Evolutionary conservation across 2,888 invertebrate genomes (phyloP).

Genomic region (Gibbula magus): DNA sequence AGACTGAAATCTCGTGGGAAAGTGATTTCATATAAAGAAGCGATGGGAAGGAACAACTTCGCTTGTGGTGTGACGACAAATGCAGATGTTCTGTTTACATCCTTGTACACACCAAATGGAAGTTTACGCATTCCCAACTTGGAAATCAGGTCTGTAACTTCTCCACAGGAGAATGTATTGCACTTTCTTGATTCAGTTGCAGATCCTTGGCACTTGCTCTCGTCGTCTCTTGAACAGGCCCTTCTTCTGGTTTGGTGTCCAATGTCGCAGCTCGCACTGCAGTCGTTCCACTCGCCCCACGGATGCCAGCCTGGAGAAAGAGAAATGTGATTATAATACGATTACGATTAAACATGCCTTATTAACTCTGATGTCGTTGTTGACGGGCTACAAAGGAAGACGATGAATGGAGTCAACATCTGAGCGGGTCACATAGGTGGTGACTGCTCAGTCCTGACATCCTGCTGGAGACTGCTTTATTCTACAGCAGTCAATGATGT

Average conservation of each 20-base stretch:
- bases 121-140: slow-evolving; percentile 57
- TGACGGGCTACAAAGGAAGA: too few relatives aligned
- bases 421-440: too few relatives aligned
- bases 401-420: too few relatives aligned
- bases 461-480: too few relatives aligned
- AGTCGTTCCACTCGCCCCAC: slow-evolving; percentile 58
- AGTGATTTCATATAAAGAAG: slow-evolving; percentile 50
- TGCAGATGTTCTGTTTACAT: slow-evolving; percentile 46
- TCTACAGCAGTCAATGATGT: too few relatives aligned
- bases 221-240: slow-evolving; percentile 38
- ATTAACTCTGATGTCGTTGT: too few relatives aligned
- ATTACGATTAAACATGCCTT: background rate
- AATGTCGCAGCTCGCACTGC: slow-evolving; percentile 50
- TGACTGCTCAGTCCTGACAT: too few relatives aligned
- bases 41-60: slow-evolving; percentile 58
- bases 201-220: slow-evolving; percentile 42
- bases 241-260: slow-evolving; percentile 51
- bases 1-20: slow-evolving; percentile 66
- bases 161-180: slow-evolving; percentile 56
- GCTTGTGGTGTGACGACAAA: slow-evolving; percentile 57
- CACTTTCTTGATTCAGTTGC: slow-evolving; percentile 48
- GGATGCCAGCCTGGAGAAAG: slow-evolving; percentile 42
- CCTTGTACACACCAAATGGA: slow-evolving; percentile 58
- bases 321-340: background rate
- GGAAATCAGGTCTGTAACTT: slow-evolving; percentile 52